These are phyloP conservation scores for Leucopsar rothschildi DNA, from an alignment of 2,113 vertebrate species.

Conservation along the genomic window DNA sequence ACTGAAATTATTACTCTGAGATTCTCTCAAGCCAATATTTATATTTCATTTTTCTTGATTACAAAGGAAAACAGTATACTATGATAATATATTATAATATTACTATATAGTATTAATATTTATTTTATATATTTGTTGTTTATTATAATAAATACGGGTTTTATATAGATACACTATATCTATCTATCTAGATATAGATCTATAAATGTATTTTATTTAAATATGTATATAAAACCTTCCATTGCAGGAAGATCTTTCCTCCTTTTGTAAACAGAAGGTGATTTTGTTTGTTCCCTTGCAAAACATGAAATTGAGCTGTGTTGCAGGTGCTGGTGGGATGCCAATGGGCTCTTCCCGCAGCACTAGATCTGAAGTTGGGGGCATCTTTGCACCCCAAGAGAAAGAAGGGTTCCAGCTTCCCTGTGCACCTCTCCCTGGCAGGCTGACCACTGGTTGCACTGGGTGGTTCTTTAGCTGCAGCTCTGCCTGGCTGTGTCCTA, in stretches of 20 bases:
- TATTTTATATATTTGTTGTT: neutral
- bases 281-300: neutral
- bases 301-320: rapidly evolving
- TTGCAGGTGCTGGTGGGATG: neutral
- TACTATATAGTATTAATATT: neutral
- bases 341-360: neutral
- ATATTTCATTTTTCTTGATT: neutral
- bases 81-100: neutral
- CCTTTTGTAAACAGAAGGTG: neutral
- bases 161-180: neutral
- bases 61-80: neutral
- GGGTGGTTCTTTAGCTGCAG: neutral
- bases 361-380: neutral
- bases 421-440: rapidly evolving
- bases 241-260: neutral
- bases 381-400: neutral
- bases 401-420: neutral
- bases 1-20: neutral
- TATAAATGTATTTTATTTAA: no score
- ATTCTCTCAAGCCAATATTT: neutral
- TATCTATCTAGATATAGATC: no score
- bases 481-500: neutral
- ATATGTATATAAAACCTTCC: neutral
- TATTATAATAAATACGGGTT: neutral
- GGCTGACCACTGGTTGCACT: neutral